Evolutionary conservation across 2,888 invertebrate species (phyloP), one percentile per base, ranked within the genome.

Genomic region (Oscheius onirici): DNA sequence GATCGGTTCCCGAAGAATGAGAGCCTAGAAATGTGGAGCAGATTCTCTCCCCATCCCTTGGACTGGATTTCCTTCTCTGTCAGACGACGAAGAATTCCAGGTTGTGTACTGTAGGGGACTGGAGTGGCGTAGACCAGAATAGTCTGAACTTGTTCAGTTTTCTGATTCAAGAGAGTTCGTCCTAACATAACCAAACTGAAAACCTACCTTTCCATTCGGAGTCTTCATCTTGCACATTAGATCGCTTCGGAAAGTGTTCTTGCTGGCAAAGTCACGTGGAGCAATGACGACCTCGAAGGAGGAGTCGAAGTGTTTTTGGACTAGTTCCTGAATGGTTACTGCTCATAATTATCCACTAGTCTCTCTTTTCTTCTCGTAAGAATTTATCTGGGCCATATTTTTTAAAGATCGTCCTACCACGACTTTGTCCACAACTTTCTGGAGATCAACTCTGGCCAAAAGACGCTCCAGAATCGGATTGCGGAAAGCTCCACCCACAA

Each of bases 211-310:
- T 10, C 66, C 66, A 22, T 34, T 54, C 10, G 66, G 66, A 40
- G 66, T 52, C 54, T 66, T 66, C 6, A 52, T 66, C 24, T 66
- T 66, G 41, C 66, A 66, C 66, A 66, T 66, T 20, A 66, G 43
- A 34, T 66, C 66, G n/a, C 66, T 51, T 6, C 52, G 49, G 52
- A 66, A 66, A 20, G 52, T 66, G 17, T 54, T 54, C 40, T 52
- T 54, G 6, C 54, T 51, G 22, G 51, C 52, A 41, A 66, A 66
- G 41, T 66, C 54, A 2, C 28, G 10, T 5, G 34, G 66, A 10
- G 52, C 66, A 13, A 66, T 20, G 22, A 66, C 28, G 17, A 54
- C 51, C 41, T 66, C 66, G 43, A 66, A 66, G 2, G 66, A 66
- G 13, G 51, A 28, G 66, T 66, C 54, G 41, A 66, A 66, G 22